A percentile compares a stretch with the other conserved stretches of the same genome.
Evolutionary conservation across 2,797 vertebrate genomes (phyloP).

Genomic region (Podargus strigoides): DNA sequence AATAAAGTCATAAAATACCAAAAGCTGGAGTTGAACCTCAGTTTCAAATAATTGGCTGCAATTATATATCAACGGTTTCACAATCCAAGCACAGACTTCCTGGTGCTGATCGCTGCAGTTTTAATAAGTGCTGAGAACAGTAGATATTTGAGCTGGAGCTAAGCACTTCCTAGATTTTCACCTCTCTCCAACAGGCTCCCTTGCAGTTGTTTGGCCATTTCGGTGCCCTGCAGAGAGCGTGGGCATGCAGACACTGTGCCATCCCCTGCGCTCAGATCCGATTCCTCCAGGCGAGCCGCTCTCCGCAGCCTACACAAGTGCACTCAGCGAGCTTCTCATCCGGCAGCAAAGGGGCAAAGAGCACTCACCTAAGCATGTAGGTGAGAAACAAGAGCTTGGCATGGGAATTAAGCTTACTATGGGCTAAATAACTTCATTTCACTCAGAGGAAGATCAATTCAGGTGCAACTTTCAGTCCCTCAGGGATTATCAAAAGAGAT

Average conservation of each 20-base stretch:
- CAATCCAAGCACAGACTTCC: not conserved
- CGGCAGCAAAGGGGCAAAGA: not conserved
- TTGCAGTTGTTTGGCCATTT: not conserved
- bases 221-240: not conserved
- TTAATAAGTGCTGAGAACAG: not conserved
- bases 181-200: not conserved
- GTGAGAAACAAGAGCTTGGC: not conserved
- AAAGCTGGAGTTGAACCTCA: not conserved
- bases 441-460: not conserved
- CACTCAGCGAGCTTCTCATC: not conserved
- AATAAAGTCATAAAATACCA: not conserved
- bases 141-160: not conserved
- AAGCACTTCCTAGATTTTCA: not conserved
- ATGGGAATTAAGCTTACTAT: not conserved
- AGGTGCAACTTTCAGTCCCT: not conserved
- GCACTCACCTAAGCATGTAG: fast-evolving
- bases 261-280: fast-evolving
- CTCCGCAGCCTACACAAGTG: not conserved
- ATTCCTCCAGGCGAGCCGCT: fast-evolving
- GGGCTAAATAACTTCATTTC: not conserved
- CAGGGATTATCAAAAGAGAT: not conserved
- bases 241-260: not conserved
- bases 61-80: not conserved
- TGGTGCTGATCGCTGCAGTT: not conserved
- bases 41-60: not conserved